Conservation (phyloP, 2,113 vertebrate genomes). For the Antidorcas marsupialis region DNA sequence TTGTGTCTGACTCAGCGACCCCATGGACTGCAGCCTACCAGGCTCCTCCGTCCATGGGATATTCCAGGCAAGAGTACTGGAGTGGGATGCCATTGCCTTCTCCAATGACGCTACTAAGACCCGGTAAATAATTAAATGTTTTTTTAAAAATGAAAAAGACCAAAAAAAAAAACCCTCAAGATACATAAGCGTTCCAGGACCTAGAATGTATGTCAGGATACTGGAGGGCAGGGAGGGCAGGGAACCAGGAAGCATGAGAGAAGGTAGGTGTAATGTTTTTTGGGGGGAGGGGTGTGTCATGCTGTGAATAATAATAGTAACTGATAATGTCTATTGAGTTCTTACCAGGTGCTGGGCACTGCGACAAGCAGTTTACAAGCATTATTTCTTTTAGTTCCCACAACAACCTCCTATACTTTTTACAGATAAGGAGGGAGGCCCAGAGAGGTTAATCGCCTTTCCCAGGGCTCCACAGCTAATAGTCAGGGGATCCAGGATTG, state of each 20-base stretch:
- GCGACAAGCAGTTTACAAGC: not conserved
- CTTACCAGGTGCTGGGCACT: not conserved
- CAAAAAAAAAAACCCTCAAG: not conserved
- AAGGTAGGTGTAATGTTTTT: not conserved
- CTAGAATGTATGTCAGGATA: not conserved
- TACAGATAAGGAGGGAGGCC: not conserved
- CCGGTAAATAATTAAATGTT: not conserved
- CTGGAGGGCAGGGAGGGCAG: not conserved
- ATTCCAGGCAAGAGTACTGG: no score
- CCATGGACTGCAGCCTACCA: no score
- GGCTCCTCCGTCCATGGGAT: no score
- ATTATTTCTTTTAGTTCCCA: not conserved
- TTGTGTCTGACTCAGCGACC: no score
- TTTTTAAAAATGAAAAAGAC: not conserved
- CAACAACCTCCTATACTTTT: not conserved
- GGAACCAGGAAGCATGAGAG: accelerated
- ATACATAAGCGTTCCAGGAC: not conserved
- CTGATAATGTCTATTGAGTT: not conserved
- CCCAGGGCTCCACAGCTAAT: not conserved
- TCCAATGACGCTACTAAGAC: not conserved
- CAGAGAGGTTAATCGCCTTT: not conserved
- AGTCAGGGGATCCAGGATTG: not conserved
- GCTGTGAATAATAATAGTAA: not conserved
- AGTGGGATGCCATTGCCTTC: no score
- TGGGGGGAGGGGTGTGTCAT: not conserved